A percentile compares a stretch with the other conserved stretches of the same genome.
Conservation (phyloP, 2,797 vertebrate genomes). For the Clarias fuscus region DNA sequence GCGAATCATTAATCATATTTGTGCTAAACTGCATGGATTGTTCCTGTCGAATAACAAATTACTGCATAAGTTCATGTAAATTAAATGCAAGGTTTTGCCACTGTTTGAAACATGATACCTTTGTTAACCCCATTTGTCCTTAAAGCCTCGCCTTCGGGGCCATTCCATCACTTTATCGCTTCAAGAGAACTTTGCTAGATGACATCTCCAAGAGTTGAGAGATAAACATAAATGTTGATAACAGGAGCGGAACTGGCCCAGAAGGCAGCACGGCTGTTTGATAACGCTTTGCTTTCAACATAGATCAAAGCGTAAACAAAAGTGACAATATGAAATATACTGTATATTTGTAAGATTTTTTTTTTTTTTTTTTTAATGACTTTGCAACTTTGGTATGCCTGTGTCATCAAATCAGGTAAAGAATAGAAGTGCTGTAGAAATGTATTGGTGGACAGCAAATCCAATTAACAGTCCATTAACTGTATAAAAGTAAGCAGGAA, state of each 20-base stretch:
- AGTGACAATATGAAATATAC: background rate
- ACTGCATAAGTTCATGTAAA: background rate
- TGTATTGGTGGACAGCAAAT: background rate
- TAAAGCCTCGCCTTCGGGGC: background rate
- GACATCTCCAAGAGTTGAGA: background rate
- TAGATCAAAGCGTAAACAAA: background rate
- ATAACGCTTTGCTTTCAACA: background rate
- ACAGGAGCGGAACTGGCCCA: background rate
- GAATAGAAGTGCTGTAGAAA: background rate
- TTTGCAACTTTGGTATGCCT: background rate
- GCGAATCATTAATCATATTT: background rate
- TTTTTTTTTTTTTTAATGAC: background rate
- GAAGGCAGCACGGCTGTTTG: background rate
- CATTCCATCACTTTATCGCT: constrained; percentile 13
- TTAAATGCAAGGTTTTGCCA: background rate
- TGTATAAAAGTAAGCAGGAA: background rate
- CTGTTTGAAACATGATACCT: background rate
- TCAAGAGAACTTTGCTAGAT: background rate
- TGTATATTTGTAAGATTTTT: too few relatives aligned
- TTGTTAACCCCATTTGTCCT: background rate
- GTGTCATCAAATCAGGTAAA: background rate
- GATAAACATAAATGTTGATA: background rate
- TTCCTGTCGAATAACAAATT: background rate
- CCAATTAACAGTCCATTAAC: background rate
- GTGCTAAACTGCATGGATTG: background rate